Base-by-base conservation (phyloP, 2,797 vertebrate genomes). In the Epinephelus malabaricus region DNA sequence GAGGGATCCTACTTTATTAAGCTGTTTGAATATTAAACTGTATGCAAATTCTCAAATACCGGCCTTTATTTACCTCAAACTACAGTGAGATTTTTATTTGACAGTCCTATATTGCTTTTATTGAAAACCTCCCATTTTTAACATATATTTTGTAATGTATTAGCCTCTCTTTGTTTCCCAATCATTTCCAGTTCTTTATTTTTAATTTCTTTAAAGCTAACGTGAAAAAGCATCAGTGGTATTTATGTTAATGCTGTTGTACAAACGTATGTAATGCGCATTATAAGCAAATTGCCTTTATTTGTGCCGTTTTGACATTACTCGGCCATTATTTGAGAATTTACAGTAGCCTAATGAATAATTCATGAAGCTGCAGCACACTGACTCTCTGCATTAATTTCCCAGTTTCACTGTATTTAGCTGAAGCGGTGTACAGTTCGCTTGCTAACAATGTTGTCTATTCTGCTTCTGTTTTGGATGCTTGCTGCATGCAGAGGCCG, bases 401-500 rank as follows among this genome's bases (percentile, higher is more conserved):
- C 23, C 3, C 23, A 43, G 51, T 53, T 53, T 64, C 38, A 38
- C 25, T 65, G 9, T 79, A 19, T 78, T 60, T 3, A 74, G 64
- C 69, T 54, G 30, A 40, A 5, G 34, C 18, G 40, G 56, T 40
- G 64, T 65, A 49, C 40, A 47, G 25, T 79, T 53, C 59, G 58
- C 73, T 59, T 30, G 87, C 92, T 95, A 94, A 95, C 65, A 43
- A 83, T 92, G 38, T 74, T 88, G 82, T 94, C 72, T 90, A 50
- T 93, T 95, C 83, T 94, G 92, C 93, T 94, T 83, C 91, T 83
- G 90, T 92, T 92, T 91, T 45, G 68, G 79, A 91, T 91, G 93
- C 93, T 95, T 94, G 93, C 93, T 95, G 94, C 95, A 96, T 95
- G 95, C 94, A 95, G 94, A 95, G 74, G 90, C 90, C 87, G 73